Evolutionary conservation across 2,888 invertebrate species (phyloP).

Genomic region (Diplazon laetatorius): DNA sequence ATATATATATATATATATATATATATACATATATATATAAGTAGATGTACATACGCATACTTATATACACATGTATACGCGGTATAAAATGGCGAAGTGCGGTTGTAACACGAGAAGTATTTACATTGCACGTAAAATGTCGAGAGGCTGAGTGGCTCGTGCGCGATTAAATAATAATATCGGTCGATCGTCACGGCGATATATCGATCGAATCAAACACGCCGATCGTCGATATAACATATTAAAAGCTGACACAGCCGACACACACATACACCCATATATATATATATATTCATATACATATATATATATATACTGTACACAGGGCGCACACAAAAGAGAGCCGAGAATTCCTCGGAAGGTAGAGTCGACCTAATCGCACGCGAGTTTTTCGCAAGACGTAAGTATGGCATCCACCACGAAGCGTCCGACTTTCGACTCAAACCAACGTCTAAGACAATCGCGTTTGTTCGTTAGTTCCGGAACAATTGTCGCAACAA

Average conservation of each 20-base stretch:
- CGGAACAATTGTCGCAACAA: too few species aligned
- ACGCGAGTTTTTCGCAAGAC: conserved; percentile 49
- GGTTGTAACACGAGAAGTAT: conserved; percentile 73
- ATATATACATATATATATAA: too few species aligned
- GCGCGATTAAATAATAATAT: conserved; percentile 31
- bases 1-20: too few species aligned
- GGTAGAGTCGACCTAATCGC: conserved; percentile 24
- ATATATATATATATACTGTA: too few species aligned
- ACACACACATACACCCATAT: too few species aligned
- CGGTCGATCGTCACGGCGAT: not conserved
- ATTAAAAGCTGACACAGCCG: too few species aligned
- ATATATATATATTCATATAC: too few species aligned
- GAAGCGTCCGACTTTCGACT: conserved; percentile 30
- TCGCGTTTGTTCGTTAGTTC: too few species aligned
- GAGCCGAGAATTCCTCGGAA: not conserved
- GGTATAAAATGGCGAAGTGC: conserved; percentile 72
- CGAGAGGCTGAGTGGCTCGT: conserved; percentile 47
- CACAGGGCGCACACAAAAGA: too few species aligned
- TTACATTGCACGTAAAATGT: conserved; percentile 44
- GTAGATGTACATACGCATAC: not conserved
- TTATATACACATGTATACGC: not conserved
- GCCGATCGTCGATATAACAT: too few species aligned
- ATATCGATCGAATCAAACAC: too few species aligned
- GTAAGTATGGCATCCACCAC: conserved; percentile 60
- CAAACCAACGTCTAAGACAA: too few species aligned